Evolutionary conservation across 2,888 invertebrate species (phyloP).

Genomic region (Hyppa rectilinea): DNA sequence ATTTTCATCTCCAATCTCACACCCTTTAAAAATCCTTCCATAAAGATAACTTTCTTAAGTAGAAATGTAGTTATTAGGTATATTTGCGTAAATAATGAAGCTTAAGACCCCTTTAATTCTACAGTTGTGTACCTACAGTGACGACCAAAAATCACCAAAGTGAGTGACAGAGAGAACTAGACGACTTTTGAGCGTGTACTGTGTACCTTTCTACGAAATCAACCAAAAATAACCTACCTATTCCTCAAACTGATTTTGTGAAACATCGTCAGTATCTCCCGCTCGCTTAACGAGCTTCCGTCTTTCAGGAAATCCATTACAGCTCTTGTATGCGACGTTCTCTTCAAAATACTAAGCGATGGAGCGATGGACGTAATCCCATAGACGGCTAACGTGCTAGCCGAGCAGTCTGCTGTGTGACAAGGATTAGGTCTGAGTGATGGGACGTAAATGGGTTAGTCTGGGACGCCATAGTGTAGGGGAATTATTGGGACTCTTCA

Average conservation of each 20-base stretch:
- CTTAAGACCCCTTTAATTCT: too few species aligned
- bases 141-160: too few species aligned
- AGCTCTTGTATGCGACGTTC: conserved; percentile 11
- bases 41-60: too few species aligned
- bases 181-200: too few species aligned
- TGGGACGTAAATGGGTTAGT: conserved; percentile 57
- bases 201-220: too few species aligned
- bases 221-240: background rate
- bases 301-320: conserved; percentile 44
- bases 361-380: conserved; percentile 58
- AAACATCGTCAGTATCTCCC: background rate
- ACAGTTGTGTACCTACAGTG: too few species aligned
- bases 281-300: conserved; percentile 17
- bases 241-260: background rate
- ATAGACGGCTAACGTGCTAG: conserved; percentile 37
- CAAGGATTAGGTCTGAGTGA: conserved; percentile 55
- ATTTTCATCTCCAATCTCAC: too few species aligned
- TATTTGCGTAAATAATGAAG: too few species aligned
- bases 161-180: too few species aligned
- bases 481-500: conserved; percentile 30
- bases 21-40: too few species aligned
- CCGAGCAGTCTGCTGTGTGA: conserved; percentile 34
- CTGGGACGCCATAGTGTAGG: conserved; percentile 12
- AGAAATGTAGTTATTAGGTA: too few species aligned
- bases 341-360: conserved; percentile 50